Percentiles rank a stretch among this genome's conserved stretches.
phyloP scores from a whole-genome alignment of 2,797 vertebrate genomes.

The Sebastes vulpes region DNA sequence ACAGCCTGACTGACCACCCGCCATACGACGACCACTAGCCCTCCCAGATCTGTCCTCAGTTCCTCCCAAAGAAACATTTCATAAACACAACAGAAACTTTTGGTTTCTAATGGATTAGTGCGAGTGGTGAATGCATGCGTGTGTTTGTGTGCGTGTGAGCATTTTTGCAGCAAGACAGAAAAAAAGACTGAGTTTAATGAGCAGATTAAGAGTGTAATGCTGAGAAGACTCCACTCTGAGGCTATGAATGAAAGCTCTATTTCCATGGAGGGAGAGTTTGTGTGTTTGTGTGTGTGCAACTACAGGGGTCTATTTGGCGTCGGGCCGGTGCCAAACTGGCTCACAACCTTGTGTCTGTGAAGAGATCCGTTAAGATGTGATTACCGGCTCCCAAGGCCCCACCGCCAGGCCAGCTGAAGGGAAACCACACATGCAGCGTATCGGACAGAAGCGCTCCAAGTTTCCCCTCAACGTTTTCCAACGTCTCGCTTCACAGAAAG shows the following conservation, averaged over 20 bases:
- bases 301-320: conserved; percentile 54
- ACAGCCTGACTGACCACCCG: conserved; percentile 49
- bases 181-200: conserved; percentile 44
- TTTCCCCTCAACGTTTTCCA: conserved; percentile 31
- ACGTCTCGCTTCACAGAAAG: conserved; percentile 32
- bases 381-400: conserved; percentile 48
- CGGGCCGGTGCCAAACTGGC: conserved; percentile 65
- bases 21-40: not conserved
- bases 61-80: conserved; percentile 19
- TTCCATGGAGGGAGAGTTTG: conserved; percentile 46
- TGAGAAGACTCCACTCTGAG: conserved; percentile 36
- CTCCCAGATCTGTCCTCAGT: conserved; percentile 30
- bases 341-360: conserved; percentile 58
- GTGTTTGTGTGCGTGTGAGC: not conserved
- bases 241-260: conserved; percentile 73
- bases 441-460: conserved; percentile 38
- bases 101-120: not conserved
- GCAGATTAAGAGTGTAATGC: conserved; percentile 56
- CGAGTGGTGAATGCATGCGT: not conserved
- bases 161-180: conserved; percentile 8
- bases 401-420: conserved; percentile 48
- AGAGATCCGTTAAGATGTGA: conserved; percentile 69
- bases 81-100: not conserved
- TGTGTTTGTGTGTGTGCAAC: conserved; percentile 33
- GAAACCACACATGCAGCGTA: conserved; percentile 60